Percentiles rank a stretch among this genome's conserved stretches.
These are phyloP conservation scores for Branchipolynoe longqiensis DNA, from an alignment of 2,888 invertebrate species.

Conservation along the genomic window DNA sequence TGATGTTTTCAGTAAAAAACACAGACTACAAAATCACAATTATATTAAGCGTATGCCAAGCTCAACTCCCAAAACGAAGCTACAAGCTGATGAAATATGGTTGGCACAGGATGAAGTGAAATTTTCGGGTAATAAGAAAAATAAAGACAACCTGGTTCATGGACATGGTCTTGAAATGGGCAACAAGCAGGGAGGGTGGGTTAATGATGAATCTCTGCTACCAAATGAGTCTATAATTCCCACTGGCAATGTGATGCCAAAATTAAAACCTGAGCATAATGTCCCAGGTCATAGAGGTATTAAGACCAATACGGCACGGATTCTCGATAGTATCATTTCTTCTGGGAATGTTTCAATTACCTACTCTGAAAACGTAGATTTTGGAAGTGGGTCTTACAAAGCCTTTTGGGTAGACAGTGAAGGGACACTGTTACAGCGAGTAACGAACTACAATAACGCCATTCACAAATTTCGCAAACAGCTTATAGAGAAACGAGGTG, in stretches of 20 bases:
- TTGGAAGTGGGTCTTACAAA: constrained; percentile 22
- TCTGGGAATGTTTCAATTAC: neutral
- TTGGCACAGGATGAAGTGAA: too few relatives aligned
- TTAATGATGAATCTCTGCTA: too few relatives aligned
- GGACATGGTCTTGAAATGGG: too few relatives aligned
- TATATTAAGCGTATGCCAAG: too few relatives aligned
- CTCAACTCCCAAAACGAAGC: too few relatives aligned
- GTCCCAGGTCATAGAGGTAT: neutral
- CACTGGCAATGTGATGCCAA: too few relatives aligned
- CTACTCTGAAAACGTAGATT: neutral
- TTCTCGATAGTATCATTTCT: neutral
- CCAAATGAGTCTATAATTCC: too few relatives aligned
- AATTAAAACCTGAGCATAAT: too few relatives aligned
- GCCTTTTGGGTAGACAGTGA: neutral
- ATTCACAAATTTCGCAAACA: constrained; percentile 55
- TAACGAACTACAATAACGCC: constrained; percentile 48
- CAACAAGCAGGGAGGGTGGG: too few relatives aligned
- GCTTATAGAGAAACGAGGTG: constrained; percentile 52
- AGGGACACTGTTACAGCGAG: constrained; percentile 54
- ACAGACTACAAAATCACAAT: neutral
- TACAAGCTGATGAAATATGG: too few relatives aligned
- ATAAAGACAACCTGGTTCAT: too few relatives aligned
- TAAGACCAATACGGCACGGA: neutral
- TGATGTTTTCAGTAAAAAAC: neutral
- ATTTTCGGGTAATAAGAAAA: too few relatives aligned